A percentile compares a stretch with the other conserved stretches of the same genome.
Evolutionary conservation across 1,140 invertebrate species (phyloP).

Genomic region (Dolichoris vasculosae): DNA sequence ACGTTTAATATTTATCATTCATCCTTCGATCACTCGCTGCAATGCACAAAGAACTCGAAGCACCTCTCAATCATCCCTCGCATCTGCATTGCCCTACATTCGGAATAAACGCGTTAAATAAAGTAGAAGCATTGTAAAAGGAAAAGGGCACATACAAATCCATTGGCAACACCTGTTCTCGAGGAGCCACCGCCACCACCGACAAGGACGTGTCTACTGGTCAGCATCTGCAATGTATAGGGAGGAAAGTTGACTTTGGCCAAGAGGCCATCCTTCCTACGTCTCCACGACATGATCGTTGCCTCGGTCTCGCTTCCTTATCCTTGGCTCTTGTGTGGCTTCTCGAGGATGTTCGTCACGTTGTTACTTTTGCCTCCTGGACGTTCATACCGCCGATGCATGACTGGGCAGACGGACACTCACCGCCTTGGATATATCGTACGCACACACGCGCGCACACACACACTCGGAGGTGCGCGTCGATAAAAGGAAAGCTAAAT

Average conservation of each 20-base stretch:
- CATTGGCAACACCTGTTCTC: slow-evolving; percentile 92
- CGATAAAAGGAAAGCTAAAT: neutral
- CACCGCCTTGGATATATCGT: neutral
- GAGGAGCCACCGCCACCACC: slow-evolving; percentile 93
- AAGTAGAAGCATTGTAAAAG: neutral
- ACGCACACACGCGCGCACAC: neutral
- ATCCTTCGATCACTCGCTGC: no score
- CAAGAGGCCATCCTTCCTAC: slow-evolving; percentile 80
- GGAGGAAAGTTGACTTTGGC: slow-evolving; percentile 94
- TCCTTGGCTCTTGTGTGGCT: neutral
- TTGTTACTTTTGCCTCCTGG: slow-evolving; percentile 46
- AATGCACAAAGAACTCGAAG: no score
- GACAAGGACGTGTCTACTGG: slow-evolving; percentile 93
- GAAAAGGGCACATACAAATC: slow-evolving; percentile 81
- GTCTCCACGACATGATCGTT: slow-evolving; percentile 66
- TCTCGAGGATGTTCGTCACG: slow-evolving; percentile 27
- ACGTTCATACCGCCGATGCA: slow-evolving; percentile 28
- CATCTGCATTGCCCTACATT: neutral
- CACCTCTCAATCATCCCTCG: neutral
- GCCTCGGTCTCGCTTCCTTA: neutral
- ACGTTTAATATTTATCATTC: no score
- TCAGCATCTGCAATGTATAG: slow-evolving; percentile 92
- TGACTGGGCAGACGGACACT: neutral
- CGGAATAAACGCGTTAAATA: neutral
- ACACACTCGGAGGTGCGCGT: no score